A percentile compares a stretch with the other conserved stretches of the same genome.
phyloP scores from a whole-genome alignment of 1,140 invertebrate genomes.

The Yoshiicerus persimilis region DNA sequence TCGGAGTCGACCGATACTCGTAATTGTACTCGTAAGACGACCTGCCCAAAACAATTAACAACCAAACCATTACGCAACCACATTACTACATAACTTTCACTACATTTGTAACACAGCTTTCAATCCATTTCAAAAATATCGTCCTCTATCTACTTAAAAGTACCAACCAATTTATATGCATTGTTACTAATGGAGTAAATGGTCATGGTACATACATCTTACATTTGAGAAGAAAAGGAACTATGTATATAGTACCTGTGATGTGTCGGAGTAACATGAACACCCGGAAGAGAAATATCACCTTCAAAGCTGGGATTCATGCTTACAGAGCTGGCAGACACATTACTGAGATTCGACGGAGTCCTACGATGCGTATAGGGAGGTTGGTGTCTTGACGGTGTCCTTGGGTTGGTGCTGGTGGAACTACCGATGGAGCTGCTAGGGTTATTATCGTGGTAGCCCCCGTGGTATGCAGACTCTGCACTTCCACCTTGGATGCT shows the following conservation, averaged over 20 bases:
- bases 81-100: background rate
- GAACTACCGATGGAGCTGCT: constrained; percentile 32
- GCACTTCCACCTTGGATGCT: constrained; percentile 39
- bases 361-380: constrained; percentile 63
- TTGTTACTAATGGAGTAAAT: too few relatives aligned
- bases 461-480: constrained; percentile 39
- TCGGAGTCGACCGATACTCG: constrained; percentile 45
- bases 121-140: too few relatives aligned
- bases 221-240: too few relatives aligned
- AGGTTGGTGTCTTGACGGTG: constrained; percentile 47
- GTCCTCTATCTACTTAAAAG: too few relatives aligned
- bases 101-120: background rate
- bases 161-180: too few relatives aligned
- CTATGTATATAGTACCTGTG: constrained; percentile 24
- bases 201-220: too few relatives aligned
- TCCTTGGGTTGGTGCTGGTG: constrained; percentile 50
- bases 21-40: constrained; percentile 43
- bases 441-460: constrained; percentile 26
- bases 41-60: background rate
- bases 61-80: background rate
- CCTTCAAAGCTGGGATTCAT: constrained; percentile 65
- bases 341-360: constrained; percentile 71
- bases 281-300: constrained; percentile 50
- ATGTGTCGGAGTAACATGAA: constrained; percentile 32
- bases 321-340: constrained; percentile 50